Percentiles rank a stretch among this genome's conserved stretches.
Evolutionary conservation across 1,140 invertebrate species (phyloP).

Genomic region (Bombus terrestris): DNA sequence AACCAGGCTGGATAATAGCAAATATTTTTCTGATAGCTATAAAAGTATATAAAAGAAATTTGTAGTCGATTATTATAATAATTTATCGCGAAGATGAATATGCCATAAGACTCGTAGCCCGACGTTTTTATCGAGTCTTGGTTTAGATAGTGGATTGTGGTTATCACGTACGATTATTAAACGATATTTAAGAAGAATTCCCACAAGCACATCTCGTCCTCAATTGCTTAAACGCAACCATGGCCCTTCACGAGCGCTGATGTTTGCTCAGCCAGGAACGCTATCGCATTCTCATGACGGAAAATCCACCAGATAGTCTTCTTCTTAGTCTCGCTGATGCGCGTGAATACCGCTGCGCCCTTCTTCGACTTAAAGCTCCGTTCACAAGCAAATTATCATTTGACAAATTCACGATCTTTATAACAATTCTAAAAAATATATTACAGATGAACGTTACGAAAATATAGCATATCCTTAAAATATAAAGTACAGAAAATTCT

Average conservation of each 20-base stretch:
- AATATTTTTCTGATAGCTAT: background rate
- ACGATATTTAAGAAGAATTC: slow-evolving; percentile 27
- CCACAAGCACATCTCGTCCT: slow-evolving; percentile 7
- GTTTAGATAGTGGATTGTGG: background rate
- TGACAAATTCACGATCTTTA: too few species aligned
- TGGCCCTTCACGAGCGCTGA: slow-evolving; percentile 48
- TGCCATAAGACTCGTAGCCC: background rate
- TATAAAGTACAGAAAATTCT: background rate
- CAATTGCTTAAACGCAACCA: slow-evolving; percentile 36
- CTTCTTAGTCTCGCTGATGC: slow-evolving; percentile 42
- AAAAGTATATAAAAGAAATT: background rate
- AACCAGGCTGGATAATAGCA: background rate
- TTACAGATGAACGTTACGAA: background rate
- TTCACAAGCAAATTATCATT: background rate
- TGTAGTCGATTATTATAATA: background rate
- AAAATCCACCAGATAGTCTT: slow-evolving; percentile 63
- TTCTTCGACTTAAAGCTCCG: slow-evolving; percentile 18
- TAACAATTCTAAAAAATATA: background rate
- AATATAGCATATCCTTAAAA: too few species aligned
- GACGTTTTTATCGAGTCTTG: background rate
- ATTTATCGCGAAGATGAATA: background rate
- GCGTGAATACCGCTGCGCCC: slow-evolving; percentile 5
- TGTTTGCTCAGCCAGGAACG: slow-evolving; percentile 60
- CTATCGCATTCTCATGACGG: slow-evolving; percentile 61
- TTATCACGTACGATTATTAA: slow-evolving; percentile 17